These are phyloP conservation scores for Rhizoglyphus robini DNA, from an alignment of 1,140 invertebrate species.

Conservation along the genomic window DNA sequence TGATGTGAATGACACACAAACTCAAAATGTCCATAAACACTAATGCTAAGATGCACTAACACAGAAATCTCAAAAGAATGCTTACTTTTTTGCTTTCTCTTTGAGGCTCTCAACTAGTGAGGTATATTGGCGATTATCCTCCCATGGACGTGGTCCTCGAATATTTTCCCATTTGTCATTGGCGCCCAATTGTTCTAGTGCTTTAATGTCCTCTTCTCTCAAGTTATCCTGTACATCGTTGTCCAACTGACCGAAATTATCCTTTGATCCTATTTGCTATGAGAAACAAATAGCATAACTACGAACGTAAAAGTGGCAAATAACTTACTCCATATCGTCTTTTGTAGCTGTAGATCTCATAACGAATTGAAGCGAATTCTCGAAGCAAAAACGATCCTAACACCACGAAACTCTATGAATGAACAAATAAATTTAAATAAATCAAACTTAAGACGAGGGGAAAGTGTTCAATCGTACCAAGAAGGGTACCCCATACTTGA, in stretches of 20 bases:
- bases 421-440: background rate
- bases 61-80: too few species aligned
- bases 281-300: too few species aligned
- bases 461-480: background rate
- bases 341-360: slow-evolving; percentile 15
- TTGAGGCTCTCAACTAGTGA: slow-evolving; percentile 9
- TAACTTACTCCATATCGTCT: slow-evolving; percentile 11
- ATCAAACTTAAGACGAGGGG: background rate
- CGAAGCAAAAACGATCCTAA: slow-evolving; percentile 19
- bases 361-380: slow-evolving; percentile 16
- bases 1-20: too few species aligned
- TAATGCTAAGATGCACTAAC: too few species aligned
- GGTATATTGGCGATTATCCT: slow-evolving; percentile 18
- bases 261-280: too few species aligned
- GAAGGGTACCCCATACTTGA: slow-evolving; percentile 20
- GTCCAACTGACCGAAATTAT: too few species aligned
- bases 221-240: background rate
- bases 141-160: slow-evolving; percentile 21
- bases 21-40: too few species aligned
- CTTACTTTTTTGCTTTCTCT: slow-evolving; percentile 9
- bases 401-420: slow-evolving; percentile 14
- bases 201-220: background rate
- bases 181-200: slow-evolving; percentile 17
- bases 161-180: slow-evolving; percentile 22
- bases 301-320: too few species aligned